phyloP scores from a whole-genome alignment of 2,797 vertebrate species.

The Sus cebifrons region DNA sequence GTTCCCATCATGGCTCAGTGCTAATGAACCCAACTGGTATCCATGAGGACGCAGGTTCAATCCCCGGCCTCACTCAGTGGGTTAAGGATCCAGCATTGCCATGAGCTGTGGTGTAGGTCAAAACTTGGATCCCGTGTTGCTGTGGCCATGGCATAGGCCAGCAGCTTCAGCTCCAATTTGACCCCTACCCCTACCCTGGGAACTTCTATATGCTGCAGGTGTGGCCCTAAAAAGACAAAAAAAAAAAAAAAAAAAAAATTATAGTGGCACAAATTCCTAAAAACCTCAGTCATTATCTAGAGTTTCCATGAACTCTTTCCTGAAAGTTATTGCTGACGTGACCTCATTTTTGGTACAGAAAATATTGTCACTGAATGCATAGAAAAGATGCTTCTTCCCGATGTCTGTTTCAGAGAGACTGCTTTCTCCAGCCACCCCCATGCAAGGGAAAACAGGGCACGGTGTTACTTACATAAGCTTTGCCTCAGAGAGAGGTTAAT shows the following conservation, averaged over 20 bases:
- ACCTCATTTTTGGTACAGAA: slow-evolving; percentile 54
- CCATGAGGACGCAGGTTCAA: too few relatives aligned
- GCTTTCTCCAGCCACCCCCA: background rate
- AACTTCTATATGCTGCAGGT: too few relatives aligned
- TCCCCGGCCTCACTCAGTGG: too few relatives aligned
- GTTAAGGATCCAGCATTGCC: too few relatives aligned
- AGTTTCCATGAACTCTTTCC: background rate
- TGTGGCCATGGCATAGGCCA: too few relatives aligned
- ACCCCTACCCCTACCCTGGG: too few relatives aligned
- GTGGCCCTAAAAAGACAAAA: too few relatives aligned
- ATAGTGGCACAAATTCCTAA: slow-evolving; percentile 21
- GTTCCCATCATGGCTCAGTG: too few relatives aligned
- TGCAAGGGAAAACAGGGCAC: background rate
- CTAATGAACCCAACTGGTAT: too few relatives aligned
- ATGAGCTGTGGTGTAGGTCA: too few relatives aligned
- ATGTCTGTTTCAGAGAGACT: background rate
- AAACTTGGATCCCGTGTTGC: too few relatives aligned
- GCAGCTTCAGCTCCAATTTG: too few relatives aligned
- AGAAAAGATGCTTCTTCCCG: background rate
- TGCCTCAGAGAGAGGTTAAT: background rate
- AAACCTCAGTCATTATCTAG: background rate
- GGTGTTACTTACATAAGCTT: background rate
- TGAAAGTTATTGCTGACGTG: background rate
- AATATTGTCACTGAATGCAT: background rate
- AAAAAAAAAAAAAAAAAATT: background rate